These are phyloP conservation scores for Palloptera scutellata DNA, from an alignment of 2,888 invertebrate genomes.

Conservation along the genomic window DNA sequence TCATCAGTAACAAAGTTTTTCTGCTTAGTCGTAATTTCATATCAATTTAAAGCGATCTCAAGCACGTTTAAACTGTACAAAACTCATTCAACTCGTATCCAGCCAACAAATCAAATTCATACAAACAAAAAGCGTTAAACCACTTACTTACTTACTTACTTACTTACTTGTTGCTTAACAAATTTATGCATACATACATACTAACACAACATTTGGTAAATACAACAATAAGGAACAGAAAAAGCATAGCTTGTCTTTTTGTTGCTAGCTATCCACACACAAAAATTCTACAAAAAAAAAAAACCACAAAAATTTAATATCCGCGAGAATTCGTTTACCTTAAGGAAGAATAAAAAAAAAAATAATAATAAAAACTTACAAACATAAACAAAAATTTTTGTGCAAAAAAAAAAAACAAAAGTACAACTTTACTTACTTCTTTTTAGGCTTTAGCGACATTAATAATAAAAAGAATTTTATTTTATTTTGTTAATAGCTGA, in stretches of 20 bases:
- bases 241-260: not conserved
- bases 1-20: conserved; percentile 8
- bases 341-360: not conserved
- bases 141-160: too few species aligned
- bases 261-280: not conserved
- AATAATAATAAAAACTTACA: conserved; percentile 10
- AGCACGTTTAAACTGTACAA: conserved; percentile 24
- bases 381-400: conserved; percentile 11
- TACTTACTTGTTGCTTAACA: conserved; percentile 4
- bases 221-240: not conserved
- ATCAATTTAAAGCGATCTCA: conserved; percentile 29
- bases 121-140: not conserved
- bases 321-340: conserved; percentile 24
- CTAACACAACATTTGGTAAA: not conserved
- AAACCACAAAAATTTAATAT: conserved; percentile 30
- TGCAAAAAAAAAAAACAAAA: conserved; percentile 4
- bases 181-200: not conserved
- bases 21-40: conserved; percentile 25
- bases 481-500: conserved; percentile 6
- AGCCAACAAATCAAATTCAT: not conserved
- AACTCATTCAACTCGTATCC: not conserved
- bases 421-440: not conserved
- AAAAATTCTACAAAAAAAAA: conserved; percentile 8
- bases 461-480: not conserved
- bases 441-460: too few species aligned